These are phyloP conservation scores for Clytia hemisphaerica DNA, from an alignment of 30 jellyfish, hydroid and myxozoan species.

Conservation along the genomic window DNA sequence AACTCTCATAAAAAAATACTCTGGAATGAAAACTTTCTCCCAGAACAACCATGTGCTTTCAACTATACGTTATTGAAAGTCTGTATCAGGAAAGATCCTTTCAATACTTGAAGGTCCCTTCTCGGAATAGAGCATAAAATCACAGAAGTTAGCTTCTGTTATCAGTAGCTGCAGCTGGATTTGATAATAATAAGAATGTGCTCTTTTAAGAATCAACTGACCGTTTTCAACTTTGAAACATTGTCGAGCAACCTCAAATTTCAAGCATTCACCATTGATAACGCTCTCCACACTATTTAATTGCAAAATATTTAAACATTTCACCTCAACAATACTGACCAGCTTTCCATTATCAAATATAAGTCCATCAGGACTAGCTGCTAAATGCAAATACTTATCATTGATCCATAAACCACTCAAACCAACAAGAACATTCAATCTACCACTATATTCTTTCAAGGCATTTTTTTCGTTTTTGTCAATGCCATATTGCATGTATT, in stretches of 20 bases:
- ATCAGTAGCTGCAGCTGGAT: constrained; percentile 56
- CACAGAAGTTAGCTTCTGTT: constrained; percentile 54
- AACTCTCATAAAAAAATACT: constrained; percentile 49
- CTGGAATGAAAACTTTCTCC: constrained; percentile 57
- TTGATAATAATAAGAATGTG: constrained; percentile 50
- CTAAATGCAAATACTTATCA: too few species aligned
- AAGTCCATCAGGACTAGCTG: too few species aligned
- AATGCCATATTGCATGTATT: too few species aligned
- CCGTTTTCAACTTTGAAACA: constrained; percentile 37
- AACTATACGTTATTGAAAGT: constrained; percentile 15
- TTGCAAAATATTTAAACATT: too few species aligned
- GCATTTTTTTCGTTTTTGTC: too few species aligned
- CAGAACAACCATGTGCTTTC: constrained; percentile 36
- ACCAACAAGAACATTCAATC: too few species aligned
- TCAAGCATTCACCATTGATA: background rate
- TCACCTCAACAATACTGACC: too few species aligned
- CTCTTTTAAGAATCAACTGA: constrained; percentile 26
- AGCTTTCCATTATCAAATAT: too few species aligned
- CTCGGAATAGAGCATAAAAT: constrained; percentile 44
- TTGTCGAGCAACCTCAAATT: constrained; percentile 27
- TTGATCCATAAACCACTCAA: too few species aligned
- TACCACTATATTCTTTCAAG: too few species aligned
- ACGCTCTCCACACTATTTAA: too few species aligned
- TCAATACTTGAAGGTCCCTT: constrained; percentile 60
- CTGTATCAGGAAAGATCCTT: constrained; percentile 38